Base-by-base conservation (phyloP, 1,140 invertebrate genomes). In the Drosophila serrata region DNA sequence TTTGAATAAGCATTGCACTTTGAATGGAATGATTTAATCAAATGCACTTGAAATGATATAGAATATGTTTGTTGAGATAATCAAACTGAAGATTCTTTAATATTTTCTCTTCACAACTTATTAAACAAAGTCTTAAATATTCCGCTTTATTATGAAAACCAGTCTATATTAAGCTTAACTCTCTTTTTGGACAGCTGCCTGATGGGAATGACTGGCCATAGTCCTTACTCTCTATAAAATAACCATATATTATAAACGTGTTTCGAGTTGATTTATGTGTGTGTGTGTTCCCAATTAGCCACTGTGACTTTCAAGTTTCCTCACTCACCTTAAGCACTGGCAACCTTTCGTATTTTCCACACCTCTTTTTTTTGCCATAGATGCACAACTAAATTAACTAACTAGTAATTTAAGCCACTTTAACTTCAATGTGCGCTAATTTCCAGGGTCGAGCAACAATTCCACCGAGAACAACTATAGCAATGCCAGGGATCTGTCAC, bases 401-500 rank as follows among this genome's bases (percentile, higher is more conserved):
- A 24, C 29, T 22, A 33, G n/a, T 46, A 43, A 77, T 31, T 46
- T 40, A 7, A 15, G 27, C 45, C 43, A 15, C 15, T 29, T 37
- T 42, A 58, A 46, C 24, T 57, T 29, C n/a, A 27, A 74, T 53
- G 42, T 51, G 45, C 51, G 48, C 29, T 35, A 24, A 55, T 39
- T 84, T 78, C n/a, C 63, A 90, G 85, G 85, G 85, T 80, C 84
- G 9, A 90, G 77, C 64, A 88, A 64, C 53, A 49, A 85, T 72
- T 57, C 91, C 24, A 79, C 81, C 57, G 97, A 98, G 88, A 97
- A 97, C 92, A 97, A 96, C 92, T 98, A 98, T 93, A 97, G 96
- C 48, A 98, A 97, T 91, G 97, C 97, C 46, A 97, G 97, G 93
- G 97, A 98, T 93, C 96, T 11, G 96, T 90, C 86, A 17, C 97